Conservation (phyloP, 2,888 invertebrate genomes). For the Coelinius sp. region DNA sequence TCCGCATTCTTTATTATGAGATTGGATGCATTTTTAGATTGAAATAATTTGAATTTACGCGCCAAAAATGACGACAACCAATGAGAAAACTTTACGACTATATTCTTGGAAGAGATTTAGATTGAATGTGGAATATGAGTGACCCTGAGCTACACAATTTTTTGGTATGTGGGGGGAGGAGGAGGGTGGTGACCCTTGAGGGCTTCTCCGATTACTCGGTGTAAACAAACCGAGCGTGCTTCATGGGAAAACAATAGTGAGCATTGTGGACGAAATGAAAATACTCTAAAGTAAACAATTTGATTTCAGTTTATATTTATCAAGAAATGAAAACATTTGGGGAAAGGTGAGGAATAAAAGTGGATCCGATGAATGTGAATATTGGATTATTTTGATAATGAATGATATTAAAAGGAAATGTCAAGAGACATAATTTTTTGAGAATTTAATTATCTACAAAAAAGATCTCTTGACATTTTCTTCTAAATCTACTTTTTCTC, state of each 20-base stretch:
- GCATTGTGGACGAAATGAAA: slow-evolving; percentile 10
- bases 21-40: too few relatives aligned
- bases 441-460: too few relatives aligned
- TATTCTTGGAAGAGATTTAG: background rate
- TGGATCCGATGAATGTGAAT: too few relatives aligned
- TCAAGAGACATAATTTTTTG: too few relatives aligned
- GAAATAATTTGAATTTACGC: too few relatives aligned
- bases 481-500: too few relatives aligned
- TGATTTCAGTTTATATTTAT: background rate
- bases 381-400: too few relatives aligned
- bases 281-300: slow-evolving; percentile 14
- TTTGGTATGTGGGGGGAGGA: background rate
- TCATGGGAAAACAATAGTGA: slow-evolving; percentile 1
- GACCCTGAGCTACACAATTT: background rate
- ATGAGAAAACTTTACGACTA: background rate
- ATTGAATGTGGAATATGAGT: background rate
- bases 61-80: too few relatives aligned
- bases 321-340: background rate
- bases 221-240: slow-evolving; percentile 18
- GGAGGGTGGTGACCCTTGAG: slow-evolving; percentile 2
- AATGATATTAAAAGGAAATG: too few relatives aligned
- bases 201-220: slow-evolving; percentile 21
- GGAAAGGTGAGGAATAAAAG: too few relatives aligned
- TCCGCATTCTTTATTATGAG: slow-evolving; percentile 19
- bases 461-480: too few relatives aligned